Percentiles rank a stretch among this genome's conserved stretches.
Evolutionary conservation across 2,888 invertebrate genomes (phyloP).

Genomic region (Alitta virens): DNA sequence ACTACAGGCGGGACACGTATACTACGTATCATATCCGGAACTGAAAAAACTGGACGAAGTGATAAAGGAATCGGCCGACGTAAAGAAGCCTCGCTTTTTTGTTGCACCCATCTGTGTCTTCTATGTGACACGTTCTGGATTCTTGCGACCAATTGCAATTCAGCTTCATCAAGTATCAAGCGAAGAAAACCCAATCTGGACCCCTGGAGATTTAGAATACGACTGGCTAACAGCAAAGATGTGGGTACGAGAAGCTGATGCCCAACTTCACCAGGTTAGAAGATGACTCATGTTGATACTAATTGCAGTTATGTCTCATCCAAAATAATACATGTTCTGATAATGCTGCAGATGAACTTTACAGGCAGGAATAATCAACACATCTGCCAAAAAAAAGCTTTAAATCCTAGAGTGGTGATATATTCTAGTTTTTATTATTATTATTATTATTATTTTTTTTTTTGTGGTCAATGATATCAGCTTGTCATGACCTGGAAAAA

Average conservation of each 20-base stretch:
- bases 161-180: slow-evolving; percentile 6
- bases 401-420: no score
- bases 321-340: no score
- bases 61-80: slow-evolving; percentile 9
- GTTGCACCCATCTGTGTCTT: slow-evolving; percentile 22
- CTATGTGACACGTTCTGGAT: slow-evolving; percentile 15
- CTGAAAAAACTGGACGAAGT: slow-evolving; percentile 9
- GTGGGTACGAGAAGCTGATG: slow-evolving; percentile 28
- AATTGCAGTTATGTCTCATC: no score
- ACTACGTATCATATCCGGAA: slow-evolving; percentile 23
- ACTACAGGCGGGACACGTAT: slow-evolving; percentile 22
- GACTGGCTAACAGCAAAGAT: slow-evolving; percentile 30
- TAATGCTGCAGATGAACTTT: no score
- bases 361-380: no score
- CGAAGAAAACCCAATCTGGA: not conserved
- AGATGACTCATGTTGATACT: no score
- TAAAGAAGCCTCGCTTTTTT: slow-evolving; percentile 8
- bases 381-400: no score
- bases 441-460: no score
- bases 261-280: slow-evolving; percentile 25
- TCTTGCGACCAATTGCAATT: slow-evolving; percentile 22
- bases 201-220: not conserved
- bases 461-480: no score
- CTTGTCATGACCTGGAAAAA: no score
- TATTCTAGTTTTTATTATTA: no score